phyloP scores from a whole-genome alignment of 2,888 invertebrate genomes.

The Catocala nupta region DNA sequence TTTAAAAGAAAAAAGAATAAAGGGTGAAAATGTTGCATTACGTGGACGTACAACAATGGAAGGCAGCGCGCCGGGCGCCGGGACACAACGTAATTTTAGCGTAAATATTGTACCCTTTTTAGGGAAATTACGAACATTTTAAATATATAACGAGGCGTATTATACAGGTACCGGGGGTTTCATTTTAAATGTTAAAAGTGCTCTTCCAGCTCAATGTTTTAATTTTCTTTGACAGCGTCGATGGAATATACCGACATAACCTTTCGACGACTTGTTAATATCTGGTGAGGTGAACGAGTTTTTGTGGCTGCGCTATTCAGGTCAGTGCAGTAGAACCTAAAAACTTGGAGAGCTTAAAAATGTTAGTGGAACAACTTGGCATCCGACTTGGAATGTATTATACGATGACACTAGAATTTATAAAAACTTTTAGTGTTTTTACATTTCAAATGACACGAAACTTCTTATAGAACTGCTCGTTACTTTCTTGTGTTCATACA shows the following conservation, averaged over 20 bases:
- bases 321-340: slow-evolving; percentile 12
- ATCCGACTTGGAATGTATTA: slow-evolving; percentile 18
- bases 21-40: slow-evolving; percentile 29
- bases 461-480: neutral
- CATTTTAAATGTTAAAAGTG: slow-evolving; percentile 10
- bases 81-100: slow-evolving; percentile 9
- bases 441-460: neutral
- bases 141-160: slow-evolving; percentile 21
- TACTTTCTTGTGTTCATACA: no score
- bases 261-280: neutral
- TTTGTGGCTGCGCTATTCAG: slow-evolving; percentile 9
- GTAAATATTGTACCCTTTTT: slow-evolving; percentile 24
- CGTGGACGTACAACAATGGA: slow-evolving; percentile 37
- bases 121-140: slow-evolving; percentile 23
- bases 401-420: slow-evolving; percentile 15
- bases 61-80: slow-evolving; percentile 5
- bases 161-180: slow-evolving; percentile 7
- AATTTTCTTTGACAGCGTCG: slow-evolving; percentile 5
- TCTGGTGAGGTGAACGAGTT: neutral
- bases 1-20: slow-evolving; percentile 37
- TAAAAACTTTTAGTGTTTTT: slow-evolving; percentile 1
- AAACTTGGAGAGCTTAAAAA: slow-evolving; percentile 23
- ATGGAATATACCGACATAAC: neutral
- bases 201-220: slow-evolving; percentile 7
- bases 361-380: slow-evolving; percentile 21